Evolutionary conservation across 2,113 vertebrate genomes (phyloP).

Genomic region (Bubo blakistoni): DNA sequence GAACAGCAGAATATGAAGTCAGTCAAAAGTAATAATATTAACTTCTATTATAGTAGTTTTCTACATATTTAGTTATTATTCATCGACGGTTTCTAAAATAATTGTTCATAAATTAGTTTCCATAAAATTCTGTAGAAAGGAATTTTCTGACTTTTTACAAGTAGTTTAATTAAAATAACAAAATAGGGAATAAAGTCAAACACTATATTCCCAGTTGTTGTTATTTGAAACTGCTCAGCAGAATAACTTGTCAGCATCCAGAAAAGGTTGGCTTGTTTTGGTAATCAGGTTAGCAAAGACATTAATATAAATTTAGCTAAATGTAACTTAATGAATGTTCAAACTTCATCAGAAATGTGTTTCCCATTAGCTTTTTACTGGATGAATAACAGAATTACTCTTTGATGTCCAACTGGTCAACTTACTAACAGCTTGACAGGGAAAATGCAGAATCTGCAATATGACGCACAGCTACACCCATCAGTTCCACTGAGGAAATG

Average conservation of each 20-base stretch:
- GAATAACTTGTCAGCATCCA: not conserved
- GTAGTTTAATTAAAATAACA: not conserved
- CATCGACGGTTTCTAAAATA: not conserved
- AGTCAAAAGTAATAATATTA: not conserved
- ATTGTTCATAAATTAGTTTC: not conserved
- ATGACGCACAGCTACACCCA: not conserved
- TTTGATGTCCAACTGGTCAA: not conserved
- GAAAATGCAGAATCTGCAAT: not conserved
- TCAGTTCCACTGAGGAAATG: not conserved
- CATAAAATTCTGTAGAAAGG: not conserved
- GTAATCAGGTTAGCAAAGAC: not conserved
- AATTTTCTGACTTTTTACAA: not conserved
- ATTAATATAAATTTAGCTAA: slow-evolving; percentile 19
- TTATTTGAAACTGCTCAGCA: not conserved
- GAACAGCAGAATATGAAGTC: not conserved
- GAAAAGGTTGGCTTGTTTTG: not conserved
- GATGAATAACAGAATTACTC: slow-evolving; percentile 9
- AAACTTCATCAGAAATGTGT: not conserved
- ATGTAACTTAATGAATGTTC: not conserved
- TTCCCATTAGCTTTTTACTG: not conserved
- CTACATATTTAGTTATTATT: not conserved
- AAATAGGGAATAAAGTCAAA: not conserved
- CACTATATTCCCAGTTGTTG: not conserved
- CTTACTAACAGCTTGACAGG: not conserved
- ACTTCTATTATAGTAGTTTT: not conserved